Evolutionary conservation across 2,797 vertebrate species (phyloP).

Genomic region (Hipposideros larvatus): DNA sequence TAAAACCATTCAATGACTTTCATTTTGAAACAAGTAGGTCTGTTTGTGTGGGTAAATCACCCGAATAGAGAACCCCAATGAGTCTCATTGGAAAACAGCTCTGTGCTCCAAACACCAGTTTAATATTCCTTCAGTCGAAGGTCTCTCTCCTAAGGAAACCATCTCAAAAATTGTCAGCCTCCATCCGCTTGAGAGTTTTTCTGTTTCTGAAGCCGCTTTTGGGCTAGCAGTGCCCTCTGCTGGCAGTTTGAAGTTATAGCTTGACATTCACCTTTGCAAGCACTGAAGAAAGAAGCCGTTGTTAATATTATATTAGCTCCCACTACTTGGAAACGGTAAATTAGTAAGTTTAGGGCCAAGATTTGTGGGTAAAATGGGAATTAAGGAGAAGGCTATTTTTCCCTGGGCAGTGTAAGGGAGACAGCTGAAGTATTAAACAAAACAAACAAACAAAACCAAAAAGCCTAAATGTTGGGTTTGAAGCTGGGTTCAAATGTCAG

Average conservation of each 20-base stretch:
- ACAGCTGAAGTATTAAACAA: background rate
- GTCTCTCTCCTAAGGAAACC: background rate
- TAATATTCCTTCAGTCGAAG: constrained; percentile 8
- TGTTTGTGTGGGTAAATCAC: background rate
- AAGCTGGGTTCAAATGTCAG: background rate
- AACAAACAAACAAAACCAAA: background rate
- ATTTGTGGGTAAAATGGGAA: background rate
- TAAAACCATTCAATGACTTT: background rate
- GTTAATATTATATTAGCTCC: background rate
- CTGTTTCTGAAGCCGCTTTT: background rate
- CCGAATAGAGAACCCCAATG: background rate
- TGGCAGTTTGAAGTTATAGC: background rate
- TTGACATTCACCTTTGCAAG: background rate
- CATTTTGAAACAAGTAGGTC: constrained; percentile 3
- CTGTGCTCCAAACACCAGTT: background rate
- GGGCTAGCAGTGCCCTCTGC: constrained; percentile 67
- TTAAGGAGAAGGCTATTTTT: background rate
- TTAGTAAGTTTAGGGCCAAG: background rate
- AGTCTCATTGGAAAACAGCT: background rate
- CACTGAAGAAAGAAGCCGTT: background rate
- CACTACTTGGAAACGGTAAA: background rate
- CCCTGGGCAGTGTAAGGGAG: background rate
- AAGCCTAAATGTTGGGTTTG: background rate
- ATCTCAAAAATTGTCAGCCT: constrained; percentile 5
- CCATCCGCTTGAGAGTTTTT: background rate